Base-by-base conservation (phyloP, 2,113 vertebrate genomes). In the Anolis carolinensis region DNA sequence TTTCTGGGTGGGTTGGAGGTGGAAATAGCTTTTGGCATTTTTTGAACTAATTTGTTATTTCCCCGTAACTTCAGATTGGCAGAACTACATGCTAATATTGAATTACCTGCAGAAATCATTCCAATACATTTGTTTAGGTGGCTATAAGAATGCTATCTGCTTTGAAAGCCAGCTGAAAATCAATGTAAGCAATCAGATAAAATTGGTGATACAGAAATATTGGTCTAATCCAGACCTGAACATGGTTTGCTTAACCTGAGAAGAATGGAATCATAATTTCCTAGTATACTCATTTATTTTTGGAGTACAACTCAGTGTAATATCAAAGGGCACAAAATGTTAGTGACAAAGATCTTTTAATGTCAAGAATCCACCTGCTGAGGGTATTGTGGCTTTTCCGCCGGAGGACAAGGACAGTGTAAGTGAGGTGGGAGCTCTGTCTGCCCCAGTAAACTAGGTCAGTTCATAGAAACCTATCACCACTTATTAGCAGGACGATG, bases 111-210 rank as follows among this genome's bases (percentile, higher is more conserved):
- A 18, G 1, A 79, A 85, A 34, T 27, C 8, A 52, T 18, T 10
- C 30, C 6, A 52, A 63, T 82, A 5, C 39, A 62, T 32, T 1
- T 34, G 14, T 0, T 0, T 23, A 5, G 0, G 0, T 48, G 25
- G 73, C 34, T 70, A 52, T 0, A 32, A 0, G 32, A 44, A 80
- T 34, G 27, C 34, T 48, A 30, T 63, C 21, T 65, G 62, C 25
- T 80, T 67, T 39, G 62, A 80, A 80, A 81, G 5, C 36, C 25
- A 20, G 32, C 36, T 79, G 79, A 63, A 65, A 67, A 52, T 52
- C 0, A 55, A 52, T 62, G n/a, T 10, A 59, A 13, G n/a, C 5
- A 62, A 7, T 36, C 23, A 62, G 20, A n/a, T 52, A n/a, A 18
- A 18, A 52, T 39, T 62, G 36, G 52, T 32, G 3, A 78, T 59